Percentiles rank a stretch among this genome's conserved stretches.
Evolutionary conservation across 1,140 invertebrate genomes (phyloP).

Genomic region (Drosophila pachea): DNA sequence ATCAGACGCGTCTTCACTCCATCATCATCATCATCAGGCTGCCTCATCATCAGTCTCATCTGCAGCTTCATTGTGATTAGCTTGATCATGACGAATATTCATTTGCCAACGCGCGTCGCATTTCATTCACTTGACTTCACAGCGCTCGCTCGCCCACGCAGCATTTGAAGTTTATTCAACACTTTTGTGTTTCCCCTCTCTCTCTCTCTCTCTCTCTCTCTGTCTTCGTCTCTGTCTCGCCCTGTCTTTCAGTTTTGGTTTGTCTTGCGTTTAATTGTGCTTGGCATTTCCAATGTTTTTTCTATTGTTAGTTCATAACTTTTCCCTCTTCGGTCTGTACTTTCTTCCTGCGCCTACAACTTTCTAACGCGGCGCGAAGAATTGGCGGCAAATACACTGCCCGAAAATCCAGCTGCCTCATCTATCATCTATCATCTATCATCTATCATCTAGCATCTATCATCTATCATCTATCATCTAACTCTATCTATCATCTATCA

Average conservation of each 20-base stretch:
- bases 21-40: constrained; percentile 11
- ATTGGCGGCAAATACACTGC: background rate
- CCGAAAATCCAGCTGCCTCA: background rate
- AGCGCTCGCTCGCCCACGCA: constrained; percentile 38
- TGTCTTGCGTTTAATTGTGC: constrained; percentile 33
- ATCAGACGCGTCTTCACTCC: constrained; percentile 51
- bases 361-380: constrained; percentile 18
- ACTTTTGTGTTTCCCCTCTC: background rate
- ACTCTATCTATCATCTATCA: too few relatives aligned
- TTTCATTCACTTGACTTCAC: constrained; percentile 52
- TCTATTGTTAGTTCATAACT: constrained; percentile 2
- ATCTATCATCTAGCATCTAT: too few relatives aligned
- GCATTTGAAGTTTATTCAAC: constrained; percentile 9
- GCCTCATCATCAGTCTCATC: constrained; percentile 8
- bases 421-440: too few relatives aligned
- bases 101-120: constrained; percentile 27
- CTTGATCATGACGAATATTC: constrained; percentile 27
- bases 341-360: constrained; percentile 13
- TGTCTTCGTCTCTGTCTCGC: background rate
- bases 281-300: constrained; percentile 31
- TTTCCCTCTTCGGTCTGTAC: background rate
- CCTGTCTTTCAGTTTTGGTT: background rate
- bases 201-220: background rate
- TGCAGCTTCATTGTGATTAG: constrained; percentile 5
- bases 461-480: too few relatives aligned